Evolutionary conservation across 2,797 vertebrate genomes (phyloP), one percentile per base, ranked within the genome.

Genomic region (Hippocampus kuda): DNA sequence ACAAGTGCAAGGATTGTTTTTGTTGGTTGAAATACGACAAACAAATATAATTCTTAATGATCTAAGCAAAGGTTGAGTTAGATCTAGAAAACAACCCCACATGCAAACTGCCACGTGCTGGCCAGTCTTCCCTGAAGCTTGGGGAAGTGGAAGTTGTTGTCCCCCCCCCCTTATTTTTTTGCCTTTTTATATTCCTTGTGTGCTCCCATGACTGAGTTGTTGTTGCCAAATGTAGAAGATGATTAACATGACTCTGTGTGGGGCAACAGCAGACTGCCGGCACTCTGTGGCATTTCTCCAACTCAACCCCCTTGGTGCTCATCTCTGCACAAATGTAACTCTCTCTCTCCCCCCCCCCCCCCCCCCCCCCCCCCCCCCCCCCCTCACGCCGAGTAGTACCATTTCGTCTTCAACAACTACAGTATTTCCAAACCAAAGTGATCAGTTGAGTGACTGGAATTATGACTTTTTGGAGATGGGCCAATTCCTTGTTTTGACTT

Each of bases 201-300:
- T 61, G 54, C 70, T 63, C 26, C 63, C 24, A 42, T 49, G 26
- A 38, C 57, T 41, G 38, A 66, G 63, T 34, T 78, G 73, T 69
- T 68, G 54, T 67, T 84, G 61, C 77, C 71, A 53, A 66, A 41
- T 68, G 34, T 74, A 56, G 81, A 66, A 57, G 83, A 91, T 91
- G 70, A 90, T 91, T 91, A 86, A 89, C 85, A 4, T 2, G 34
- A 77, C 69, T 75, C 80, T 80, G 81, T 57, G 81, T 84, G 87
- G 83, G 81, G 82, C 77, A 75, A 72, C 70, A 69, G 71, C 66
- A 76, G 68, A 81, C 69, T 68, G 67, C 51, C 67, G 66, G 68
- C 72, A 26, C 76, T 41, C 51, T 61, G 65, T 68, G 63, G 72
- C 70, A 71, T 70, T 62, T 16, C 5, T 67, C 51, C 64, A 34